Conservation (phyloP, 2,113 vertebrate species). For the Microcebus griseorufus region DNA sequence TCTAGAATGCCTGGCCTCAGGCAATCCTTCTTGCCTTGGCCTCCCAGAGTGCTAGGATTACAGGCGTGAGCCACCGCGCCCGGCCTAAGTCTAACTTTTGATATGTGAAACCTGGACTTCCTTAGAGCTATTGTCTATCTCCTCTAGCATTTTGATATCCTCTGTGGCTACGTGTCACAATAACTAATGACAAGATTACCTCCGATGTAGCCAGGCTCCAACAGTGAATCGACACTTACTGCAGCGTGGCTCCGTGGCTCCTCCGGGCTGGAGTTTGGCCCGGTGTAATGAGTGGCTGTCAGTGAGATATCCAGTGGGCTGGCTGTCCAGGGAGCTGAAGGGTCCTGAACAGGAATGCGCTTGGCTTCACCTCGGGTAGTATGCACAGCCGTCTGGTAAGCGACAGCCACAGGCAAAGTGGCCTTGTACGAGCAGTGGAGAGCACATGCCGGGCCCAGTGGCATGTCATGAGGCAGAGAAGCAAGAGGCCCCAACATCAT, state of each 20-base stretch:
- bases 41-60: not conserved
- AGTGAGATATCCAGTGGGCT: not conserved
- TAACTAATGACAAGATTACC: not conserved
- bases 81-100: not conserved
- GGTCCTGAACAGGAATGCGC: too few species aligned
- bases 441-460: too few species aligned
- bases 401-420: too few species aligned
- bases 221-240: not conserved
- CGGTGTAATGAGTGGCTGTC: not conserved
- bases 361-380: too few species aligned
- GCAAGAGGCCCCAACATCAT: too few species aligned
- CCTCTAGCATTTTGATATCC: not conserved
- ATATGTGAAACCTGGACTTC: not conserved
- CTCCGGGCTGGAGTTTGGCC: not conserved
- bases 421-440: too few species aligned
- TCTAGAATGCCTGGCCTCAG: not conserved
- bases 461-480: too few species aligned
- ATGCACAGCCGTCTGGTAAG: too few species aligned
- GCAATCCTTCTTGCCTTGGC: not conserved
- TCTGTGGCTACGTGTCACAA: not conserved
- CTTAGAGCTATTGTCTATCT: not conserved
- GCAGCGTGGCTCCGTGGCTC: not conserved
- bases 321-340: too few species aligned
- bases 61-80: not conserved
- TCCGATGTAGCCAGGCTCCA: not conserved